Percentiles rank a stretch among this genome's conserved stretches.
phyloP scores from a whole-genome alignment of 2,888 invertebrate genomes.

The Anthophora plumipes region DNA sequence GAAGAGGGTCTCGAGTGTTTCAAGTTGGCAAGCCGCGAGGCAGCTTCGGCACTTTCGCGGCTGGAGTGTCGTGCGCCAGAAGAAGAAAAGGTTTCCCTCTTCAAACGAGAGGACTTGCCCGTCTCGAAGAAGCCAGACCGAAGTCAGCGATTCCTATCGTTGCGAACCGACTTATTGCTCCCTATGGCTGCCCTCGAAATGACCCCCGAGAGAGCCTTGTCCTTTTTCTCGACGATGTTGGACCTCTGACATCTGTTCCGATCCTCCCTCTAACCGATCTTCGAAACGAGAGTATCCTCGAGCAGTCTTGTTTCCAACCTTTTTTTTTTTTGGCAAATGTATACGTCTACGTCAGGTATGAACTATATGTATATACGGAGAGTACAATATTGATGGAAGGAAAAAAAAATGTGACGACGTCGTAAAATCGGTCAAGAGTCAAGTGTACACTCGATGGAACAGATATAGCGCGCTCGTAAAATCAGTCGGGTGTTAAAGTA shows the following conservation, averaged over 20 bases:
- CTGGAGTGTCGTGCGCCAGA: slow-evolving; percentile 54
- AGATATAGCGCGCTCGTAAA: too few species aligned
- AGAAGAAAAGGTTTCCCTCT: slow-evolving; percentile 46
- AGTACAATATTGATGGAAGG: too few species aligned
- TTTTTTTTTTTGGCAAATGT: neutral
- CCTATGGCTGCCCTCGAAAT: slow-evolving; percentile 47
- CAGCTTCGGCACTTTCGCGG: slow-evolving; percentile 66
- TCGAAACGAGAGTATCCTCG: neutral
- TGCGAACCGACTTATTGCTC: slow-evolving; percentile 64
- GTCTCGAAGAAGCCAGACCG: slow-evolving; percentile 59
- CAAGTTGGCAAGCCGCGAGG: slow-evolving; percentile 71
- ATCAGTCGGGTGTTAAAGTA: too few species aligned
- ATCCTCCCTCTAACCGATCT: slow-evolving; percentile 7
- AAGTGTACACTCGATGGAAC: too few species aligned
- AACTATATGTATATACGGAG: too few species aligned
- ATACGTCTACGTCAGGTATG: too few species aligned
- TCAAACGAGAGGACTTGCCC: slow-evolving; percentile 26
- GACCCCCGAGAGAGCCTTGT: slow-evolving; percentile 6
- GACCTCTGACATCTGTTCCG: neutral
- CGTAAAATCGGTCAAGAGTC: too few species aligned
- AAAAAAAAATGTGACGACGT: too few species aligned
- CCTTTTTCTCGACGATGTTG: slow-evolving; percentile 8
- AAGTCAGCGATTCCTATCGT: slow-evolving; percentile 69
- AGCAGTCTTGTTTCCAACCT: neutral
- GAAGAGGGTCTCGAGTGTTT: slow-evolving; percentile 56